phyloP scores from a whole-genome alignment of 1,140 invertebrate genomes.

The Lasioglossum albipes region DNA sequence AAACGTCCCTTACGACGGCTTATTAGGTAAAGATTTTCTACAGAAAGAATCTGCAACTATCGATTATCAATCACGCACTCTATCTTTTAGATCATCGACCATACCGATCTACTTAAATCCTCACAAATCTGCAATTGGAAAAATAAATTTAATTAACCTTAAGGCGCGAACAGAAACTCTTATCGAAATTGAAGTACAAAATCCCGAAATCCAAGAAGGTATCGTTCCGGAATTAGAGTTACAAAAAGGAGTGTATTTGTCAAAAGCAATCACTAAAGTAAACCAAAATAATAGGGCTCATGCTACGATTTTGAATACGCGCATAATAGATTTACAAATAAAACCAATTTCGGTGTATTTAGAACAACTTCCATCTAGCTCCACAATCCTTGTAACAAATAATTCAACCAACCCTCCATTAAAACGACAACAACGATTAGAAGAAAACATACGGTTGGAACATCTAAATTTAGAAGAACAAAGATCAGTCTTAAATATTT shows the following conservation, averaged over 20 bases:
- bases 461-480: neutral
- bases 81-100: neutral
- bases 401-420: neutral
- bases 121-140: neutral
- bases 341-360: neutral
- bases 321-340: neutral
- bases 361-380: neutral
- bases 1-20: too few relatives aligned
- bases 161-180: neutral
- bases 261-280: constrained; percentile 1
- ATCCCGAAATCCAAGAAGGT: neutral
- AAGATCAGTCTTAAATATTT: neutral
- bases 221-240: neutral
- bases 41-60: neutral
- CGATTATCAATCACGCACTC: neutral
- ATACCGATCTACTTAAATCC: neutral
- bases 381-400: neutral
- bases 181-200: constrained; percentile 3
- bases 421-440: neutral
- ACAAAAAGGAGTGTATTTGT: neutral
- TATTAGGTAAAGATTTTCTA: constrained; percentile 14
- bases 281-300: neutral
- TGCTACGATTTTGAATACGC: constrained; percentile 1
- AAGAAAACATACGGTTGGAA: neutral
- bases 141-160: neutral